phyloP scores from a whole-genome alignment of 2,113 vertebrate genomes.

The Dromiciops gliroides region DNA sequence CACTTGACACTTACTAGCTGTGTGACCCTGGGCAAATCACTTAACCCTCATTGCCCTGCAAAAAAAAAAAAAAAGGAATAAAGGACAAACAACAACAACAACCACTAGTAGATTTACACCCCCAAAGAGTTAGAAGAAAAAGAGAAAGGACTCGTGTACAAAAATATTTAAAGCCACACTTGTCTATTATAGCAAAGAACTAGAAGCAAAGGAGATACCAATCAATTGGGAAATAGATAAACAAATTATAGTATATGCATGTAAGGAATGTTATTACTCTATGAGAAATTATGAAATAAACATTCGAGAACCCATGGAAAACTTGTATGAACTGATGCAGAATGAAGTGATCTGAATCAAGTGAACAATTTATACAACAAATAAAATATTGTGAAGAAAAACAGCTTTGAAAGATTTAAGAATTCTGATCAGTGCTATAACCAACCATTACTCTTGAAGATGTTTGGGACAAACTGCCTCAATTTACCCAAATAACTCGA shows the following conservation, averaged over 20 bases:
- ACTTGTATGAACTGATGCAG: background rate
- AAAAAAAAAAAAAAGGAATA: too few relatives aligned
- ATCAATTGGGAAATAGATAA: background rate
- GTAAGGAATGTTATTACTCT: background rate
- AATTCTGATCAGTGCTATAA: background rate
- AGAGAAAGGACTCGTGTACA: background rate
- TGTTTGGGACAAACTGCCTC: too few relatives aligned
- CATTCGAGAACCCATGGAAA: background rate
- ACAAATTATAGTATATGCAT: background rate
- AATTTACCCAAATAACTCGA: too few relatives aligned
- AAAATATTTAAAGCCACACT: background rate
- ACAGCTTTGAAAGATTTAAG: background rate
- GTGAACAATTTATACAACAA: background rate
- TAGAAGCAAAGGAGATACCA: background rate
- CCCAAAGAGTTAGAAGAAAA: background rate
- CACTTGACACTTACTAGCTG: too few relatives aligned
- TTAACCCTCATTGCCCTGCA: too few relatives aligned
- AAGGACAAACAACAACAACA: too few relatives aligned
- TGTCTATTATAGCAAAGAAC: background rate
- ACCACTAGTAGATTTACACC: background rate
- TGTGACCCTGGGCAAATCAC: too few relatives aligned
- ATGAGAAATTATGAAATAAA: background rate
- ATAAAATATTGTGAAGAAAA: background rate
- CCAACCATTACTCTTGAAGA: background rate
- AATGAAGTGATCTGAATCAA: background rate